These are phyloP conservation scores for Crenichthys baileyi DNA, from an alignment of 2,797 vertebrate genomes.

Conservation along the genomic window DNA sequence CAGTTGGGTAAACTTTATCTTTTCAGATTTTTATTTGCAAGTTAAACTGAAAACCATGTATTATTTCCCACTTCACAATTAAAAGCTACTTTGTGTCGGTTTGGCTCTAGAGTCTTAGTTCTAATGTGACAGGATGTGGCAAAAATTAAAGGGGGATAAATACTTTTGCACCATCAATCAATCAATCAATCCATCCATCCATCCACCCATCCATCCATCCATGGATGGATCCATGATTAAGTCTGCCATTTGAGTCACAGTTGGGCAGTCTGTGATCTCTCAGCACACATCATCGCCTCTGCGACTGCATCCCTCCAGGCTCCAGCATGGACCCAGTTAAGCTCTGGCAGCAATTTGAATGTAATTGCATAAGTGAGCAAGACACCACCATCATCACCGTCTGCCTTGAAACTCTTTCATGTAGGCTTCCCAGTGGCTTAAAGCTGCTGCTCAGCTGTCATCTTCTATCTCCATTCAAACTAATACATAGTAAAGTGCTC, in stretches of 20 bases:
- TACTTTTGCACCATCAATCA: background rate
- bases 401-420: slow-evolving; percentile 55
- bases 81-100: background rate
- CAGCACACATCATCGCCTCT: slow-evolving; percentile 61
- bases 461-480: slow-evolving; percentile 57
- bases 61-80: background rate
- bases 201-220: slow-evolving; percentile 5
- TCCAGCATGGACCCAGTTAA: slow-evolving; percentile 41
- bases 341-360: slow-evolving; percentile 76
- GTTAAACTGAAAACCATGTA: background rate
- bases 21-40: background rate
- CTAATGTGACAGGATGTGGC: background rate
- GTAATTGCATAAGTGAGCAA: slow-evolving; percentile 74
- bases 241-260: slow-evolving; percentile 47
- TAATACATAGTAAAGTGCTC: slow-evolving; percentile 27
- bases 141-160: background rate
- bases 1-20: no score
- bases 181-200: background rate
- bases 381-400: slow-evolving; percentile 54
- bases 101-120: background rate
- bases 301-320: slow-evolving; percentile 54
- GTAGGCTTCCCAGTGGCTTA: slow-evolving; percentile 51
- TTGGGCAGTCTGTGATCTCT: slow-evolving; percentile 55
- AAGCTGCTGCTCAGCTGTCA: slow-evolving; percentile 65
- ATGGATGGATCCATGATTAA: slow-evolving; percentile 31